Base-by-base conservation (phyloP, 2,888 invertebrate species). In the Portevinia maculata region DNA sequence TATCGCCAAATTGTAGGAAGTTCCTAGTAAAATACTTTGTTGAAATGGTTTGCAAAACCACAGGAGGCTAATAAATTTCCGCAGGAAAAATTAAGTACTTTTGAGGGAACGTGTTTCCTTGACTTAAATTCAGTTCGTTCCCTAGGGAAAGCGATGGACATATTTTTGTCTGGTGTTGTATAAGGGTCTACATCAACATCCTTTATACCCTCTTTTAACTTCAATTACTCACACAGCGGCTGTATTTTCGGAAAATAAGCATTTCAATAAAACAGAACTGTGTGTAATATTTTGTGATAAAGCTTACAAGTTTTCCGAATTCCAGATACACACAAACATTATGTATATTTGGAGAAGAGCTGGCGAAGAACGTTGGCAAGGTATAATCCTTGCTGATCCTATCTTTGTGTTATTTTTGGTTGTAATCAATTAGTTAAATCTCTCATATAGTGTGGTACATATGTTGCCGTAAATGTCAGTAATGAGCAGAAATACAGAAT, bases 401-500 rank as follows among this genome's bases (percentile, higher is more conserved):
- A 1, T 37, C 15, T 39, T 24, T 39, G 15, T 39, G 37, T 17
- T 57, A 7, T 34, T 32, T 15, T 53, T 11, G 52, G 32, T 52
- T 52, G 52, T 52, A 52, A 52, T 52, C 52, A 52, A 17, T 34
- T 11, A 32, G 52, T 19, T 19, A 34, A 15, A 32, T 32, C 32
- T 11, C 28, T n/a, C n/a, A n/a, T n/a, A 9, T 5, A 39, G 57
- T 8, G 13, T 6, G 13, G n/a, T n/a, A n/a, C n/a, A n/a, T n/a
- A n/a, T n/a, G n/a, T n/a, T n/a, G 46, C 9, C 46, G 32, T 60
- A 60, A 46, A 46, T 48, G 48, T 60, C 34, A 19, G 13, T 34
- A 48, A 60, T 34, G 60, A 13, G 32, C 13, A 46, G 46, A 13
- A 32, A 60, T 60, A 48, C 34, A 19, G 5, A 24, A 24, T 7